Conservation (phyloP, 1,140 invertebrate genomes). For the Pachyrhynchus sulphureomaculatus region DNA sequence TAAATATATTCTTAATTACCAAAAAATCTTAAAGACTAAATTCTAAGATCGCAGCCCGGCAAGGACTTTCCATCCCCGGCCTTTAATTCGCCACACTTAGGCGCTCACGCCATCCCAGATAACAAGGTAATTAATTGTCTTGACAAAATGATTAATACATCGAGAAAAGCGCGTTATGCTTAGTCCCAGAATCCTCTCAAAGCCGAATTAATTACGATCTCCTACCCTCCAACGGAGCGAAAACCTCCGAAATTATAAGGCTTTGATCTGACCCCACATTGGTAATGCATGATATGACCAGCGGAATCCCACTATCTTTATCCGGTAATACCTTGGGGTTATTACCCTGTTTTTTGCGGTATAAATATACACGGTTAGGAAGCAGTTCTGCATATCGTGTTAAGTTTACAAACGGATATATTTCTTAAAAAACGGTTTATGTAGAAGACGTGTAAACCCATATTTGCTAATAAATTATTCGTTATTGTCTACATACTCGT, state of each 20-base stretch:
- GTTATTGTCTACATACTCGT: no score
- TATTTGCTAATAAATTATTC: no score
- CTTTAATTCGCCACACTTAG: conserved; percentile 23
- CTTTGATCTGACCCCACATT: conserved; percentile 2
- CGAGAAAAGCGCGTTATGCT: conserved; percentile 27
- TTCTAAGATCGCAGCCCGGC: conserved; percentile 1
- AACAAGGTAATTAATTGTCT: conserved; percentile 36
- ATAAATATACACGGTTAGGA: no score
- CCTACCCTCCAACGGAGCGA: conserved; percentile 13
- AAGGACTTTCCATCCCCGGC: conserved; percentile 14
- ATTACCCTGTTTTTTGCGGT: conserved; percentile 14
- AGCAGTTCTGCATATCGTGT: no score
- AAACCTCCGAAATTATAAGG: conserved; percentile 23
- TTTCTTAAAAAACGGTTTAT: no score
- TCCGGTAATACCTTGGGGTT: background rate
- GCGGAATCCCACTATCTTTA: conserved; percentile 6
- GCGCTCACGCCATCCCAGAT: conserved; percentile 27
- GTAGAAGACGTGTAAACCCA: no score
- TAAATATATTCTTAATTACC: no score
- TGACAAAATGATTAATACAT: conserved; percentile 35
- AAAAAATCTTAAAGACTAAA: background rate
- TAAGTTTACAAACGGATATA: no score
- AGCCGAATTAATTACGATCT: conserved; percentile 32
- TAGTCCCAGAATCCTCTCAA: conserved; percentile 31
- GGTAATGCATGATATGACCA: conserved; percentile 26